These are phyloP conservation scores for Papilio helenus DNA, from an alignment of 1,140 invertebrate species.

Conservation along the genomic window DNA sequence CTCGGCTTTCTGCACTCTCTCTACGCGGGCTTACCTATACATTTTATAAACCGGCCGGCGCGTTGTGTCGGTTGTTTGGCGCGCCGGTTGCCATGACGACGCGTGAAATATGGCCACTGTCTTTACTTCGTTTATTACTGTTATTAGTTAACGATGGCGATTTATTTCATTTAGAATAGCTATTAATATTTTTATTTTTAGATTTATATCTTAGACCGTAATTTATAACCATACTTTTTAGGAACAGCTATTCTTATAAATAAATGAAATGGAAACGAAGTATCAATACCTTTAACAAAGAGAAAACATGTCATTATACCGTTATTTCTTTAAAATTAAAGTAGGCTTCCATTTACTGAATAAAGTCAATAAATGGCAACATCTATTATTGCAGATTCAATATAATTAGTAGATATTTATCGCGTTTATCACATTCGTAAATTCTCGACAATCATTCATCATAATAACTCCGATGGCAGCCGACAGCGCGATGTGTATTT, in stretches of 20 bases:
- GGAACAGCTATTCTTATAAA: not conserved
- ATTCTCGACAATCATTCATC: slow-evolving; percentile 39
- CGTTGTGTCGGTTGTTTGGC: slow-evolving; percentile 61
- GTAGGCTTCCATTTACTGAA: not conserved
- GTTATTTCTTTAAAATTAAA: not conserved
- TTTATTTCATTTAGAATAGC: slow-evolving; percentile 52
- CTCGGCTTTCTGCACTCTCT: slow-evolving; percentile 47
- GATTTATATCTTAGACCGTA: not conserved
- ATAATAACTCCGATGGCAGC: slow-evolving; percentile 49
- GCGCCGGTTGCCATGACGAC: slow-evolving; percentile 68
- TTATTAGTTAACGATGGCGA: slow-evolving; percentile 72
- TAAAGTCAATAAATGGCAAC: not conserved
- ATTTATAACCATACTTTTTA: not conserved
- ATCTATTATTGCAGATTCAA: not conserved
- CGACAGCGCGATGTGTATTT: slow-evolving; percentile 46
- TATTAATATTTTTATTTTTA: slow-evolving; percentile 13
- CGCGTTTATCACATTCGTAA: not conserved
- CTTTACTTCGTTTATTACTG: slow-evolving; percentile 66
- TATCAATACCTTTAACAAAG: not conserved
- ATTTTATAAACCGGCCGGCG: slow-evolving; percentile 47
- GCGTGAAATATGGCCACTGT: slow-evolving; percentile 72
- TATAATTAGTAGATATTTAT: not conserved
- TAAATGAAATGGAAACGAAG: not conserved
- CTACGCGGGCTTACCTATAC: slow-evolving; percentile 41
- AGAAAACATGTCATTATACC: not conserved